Evolutionary conservation across 2,113 vertebrate genomes (phyloP), one percentile per base, ranked within the genome.

Genomic region (Coregonus clupeaformis): DNA sequence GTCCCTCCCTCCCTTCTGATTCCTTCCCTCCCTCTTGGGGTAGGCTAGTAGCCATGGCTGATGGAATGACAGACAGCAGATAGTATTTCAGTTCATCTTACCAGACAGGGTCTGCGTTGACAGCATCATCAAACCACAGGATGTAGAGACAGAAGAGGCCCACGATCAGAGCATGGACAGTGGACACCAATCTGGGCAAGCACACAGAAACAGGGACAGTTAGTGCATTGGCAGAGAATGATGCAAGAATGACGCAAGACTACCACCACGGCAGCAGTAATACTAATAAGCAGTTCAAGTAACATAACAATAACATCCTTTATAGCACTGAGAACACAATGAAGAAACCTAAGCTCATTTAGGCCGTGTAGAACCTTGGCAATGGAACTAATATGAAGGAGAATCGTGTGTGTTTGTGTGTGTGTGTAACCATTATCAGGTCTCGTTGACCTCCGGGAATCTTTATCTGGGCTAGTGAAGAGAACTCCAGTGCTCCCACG

Each of bases 91-190:
- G 79, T 72, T 79, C 29, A 32, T 83, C 91, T 94, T 91, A 95
- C 94, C 93, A 95, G 82, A 94, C 90, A 0, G 93, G 94, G 81
- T 93, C 92, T 74, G 89, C 85, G 77, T 95, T 95, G 78, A 94
- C 88, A 0, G 68, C 90, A 1, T 93, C 94, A 20, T 93, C 94
- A 5, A 88, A 95, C 82, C 91, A 93, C 80, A 95, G 89, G 88
- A 94, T 94, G 84, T 94, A 94, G 59, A 93, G 87, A 80, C 94
- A 93, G 82, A 95, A 92, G 72, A 92, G 79, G 0, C 94, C 92
- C 7, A 95, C 92, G 2, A 94, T 80, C 68, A 94, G 69, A 0
- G 93, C 94, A 29, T 94, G 94, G 30, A 94, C 83, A 0, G 92
- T 93, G 11, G 93, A 94, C 72, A 94, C 94, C 67, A 92, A 82